Evolutionary conservation across 2,113 vertebrate species (phyloP), one percentile per base, ranked within the genome.

Genomic region (Sminthopsis crassicaudata): DNA sequence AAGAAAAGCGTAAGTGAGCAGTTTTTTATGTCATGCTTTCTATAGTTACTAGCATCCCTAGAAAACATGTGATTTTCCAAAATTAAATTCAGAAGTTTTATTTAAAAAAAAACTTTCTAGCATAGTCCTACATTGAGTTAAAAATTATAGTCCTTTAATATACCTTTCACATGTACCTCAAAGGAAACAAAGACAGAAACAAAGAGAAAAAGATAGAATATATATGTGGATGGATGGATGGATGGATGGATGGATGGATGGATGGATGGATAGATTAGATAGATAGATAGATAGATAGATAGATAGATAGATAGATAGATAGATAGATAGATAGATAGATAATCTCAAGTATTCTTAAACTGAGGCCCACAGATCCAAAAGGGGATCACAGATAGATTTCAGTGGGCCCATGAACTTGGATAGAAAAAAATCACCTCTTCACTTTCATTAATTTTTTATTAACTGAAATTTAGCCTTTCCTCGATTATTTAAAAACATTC

Each of bases 51-150:
- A 91, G 52, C 57, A 89, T 91, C 90, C 93, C 92, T 94, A 48
- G 95, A 95, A 93, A 96, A 96, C 52, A 50, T 94, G 53, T 12
- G 88, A 94, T 92, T 96, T n/a, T 96, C 5, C 2, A 57, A 98
- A 93, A 97, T 67, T 94, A 97, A 97, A 93, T 19, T 76, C 42
- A 95, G 95, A 91, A 54, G 53, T 95, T 53, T 94, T 93, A 95
- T 94, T 96, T 96, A 9, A 26, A 57, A 57, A 57, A 57, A 95
- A 93, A 36, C 57, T 94, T 52, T 55, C 23, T 53, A 97, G 91
- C 46, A 16, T 7, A 95, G 52, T 23, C 51, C 53, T 93, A 57
- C 22, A 84, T 89, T 67, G 30, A 67, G 12, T 67, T 36, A 67
- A 36, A 67, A 36, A 3, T 4, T n/a, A n/a, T 76, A n/a, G 27